phyloP scores from a whole-genome alignment of 2,888 invertebrate species.

The Pseudococcus longispinus region DNA sequence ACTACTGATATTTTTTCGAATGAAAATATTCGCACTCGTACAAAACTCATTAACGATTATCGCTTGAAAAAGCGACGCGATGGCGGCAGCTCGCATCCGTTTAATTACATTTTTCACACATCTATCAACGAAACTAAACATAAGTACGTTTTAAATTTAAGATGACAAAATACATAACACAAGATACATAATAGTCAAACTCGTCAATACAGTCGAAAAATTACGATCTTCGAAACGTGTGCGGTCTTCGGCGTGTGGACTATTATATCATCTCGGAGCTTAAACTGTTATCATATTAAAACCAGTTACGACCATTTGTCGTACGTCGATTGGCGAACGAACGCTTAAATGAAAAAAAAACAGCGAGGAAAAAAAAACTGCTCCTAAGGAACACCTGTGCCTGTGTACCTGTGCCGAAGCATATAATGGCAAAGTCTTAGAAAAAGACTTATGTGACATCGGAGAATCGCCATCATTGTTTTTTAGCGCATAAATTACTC shows the following conservation, averaged over 20 bases:
- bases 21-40: too few relatives aligned
- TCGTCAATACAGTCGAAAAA: not conserved
- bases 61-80: not conserved
- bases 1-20: too few relatives aligned
- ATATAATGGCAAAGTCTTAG: not conserved
- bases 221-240: not conserved
- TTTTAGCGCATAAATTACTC: not conserved
- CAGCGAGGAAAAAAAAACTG: not conserved
- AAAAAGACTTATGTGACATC: conserved; percentile 1
- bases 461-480: conserved; percentile 7
- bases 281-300: not conserved
- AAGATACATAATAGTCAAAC: not conserved
- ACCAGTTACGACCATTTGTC: conserved; percentile 20
- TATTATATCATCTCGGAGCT: not conserved
- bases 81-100: not conserved
- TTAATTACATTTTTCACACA: not conserved
- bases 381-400: not conserved
- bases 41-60: too few relatives aligned
- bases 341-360: not conserved
- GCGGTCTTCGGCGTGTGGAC: not conserved
- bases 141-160: not conserved
- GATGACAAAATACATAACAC: not conserved
- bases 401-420: not conserved
- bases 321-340: not conserved
- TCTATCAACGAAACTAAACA: not conserved